Percentiles rank a stretch among this genome's conserved stretches.
Conservation (phyloP, 2,797 vertebrate species). For the Dipus sagitta region DNA sequence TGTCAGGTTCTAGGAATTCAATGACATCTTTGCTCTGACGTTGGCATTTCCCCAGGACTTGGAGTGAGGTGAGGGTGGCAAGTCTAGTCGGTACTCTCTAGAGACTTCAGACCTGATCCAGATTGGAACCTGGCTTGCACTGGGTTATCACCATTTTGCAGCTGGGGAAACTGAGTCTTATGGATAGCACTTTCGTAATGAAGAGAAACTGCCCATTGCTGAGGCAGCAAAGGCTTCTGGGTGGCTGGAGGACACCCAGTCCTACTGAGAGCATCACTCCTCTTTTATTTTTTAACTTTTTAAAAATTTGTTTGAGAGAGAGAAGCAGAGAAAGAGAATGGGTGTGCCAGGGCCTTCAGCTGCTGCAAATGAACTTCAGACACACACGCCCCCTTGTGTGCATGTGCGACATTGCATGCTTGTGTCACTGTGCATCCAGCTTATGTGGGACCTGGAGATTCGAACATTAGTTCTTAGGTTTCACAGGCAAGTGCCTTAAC, state of each 20-base stretch:
- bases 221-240: neutral
- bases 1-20: constrained; percentile 10
- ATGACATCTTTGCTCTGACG: constrained; percentile 27
- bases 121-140: neutral
- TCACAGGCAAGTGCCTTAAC: too few relatives aligned
- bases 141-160: neutral
- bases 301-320: too few relatives aligned
- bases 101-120: neutral
- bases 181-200: neutral
- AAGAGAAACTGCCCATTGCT: neutral
- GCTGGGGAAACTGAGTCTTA: neutral
- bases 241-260: neutral
- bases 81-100: neutral
- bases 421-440: too few relatives aligned
- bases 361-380: too few relatives aligned
- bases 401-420: too few relatives aligned
- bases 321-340: too few relatives aligned
- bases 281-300: too few relatives aligned
- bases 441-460: too few relatives aligned
- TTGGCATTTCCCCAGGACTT: constrained; percentile 48
- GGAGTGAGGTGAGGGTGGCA: constrained; percentile 9
- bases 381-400: too few relatives aligned
- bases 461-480: too few relatives aligned
- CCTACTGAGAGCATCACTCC: neutral
- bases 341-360: too few relatives aligned